Conservation (phyloP, 2,113 vertebrate species). For the Halcyon senegalensis region DNA sequence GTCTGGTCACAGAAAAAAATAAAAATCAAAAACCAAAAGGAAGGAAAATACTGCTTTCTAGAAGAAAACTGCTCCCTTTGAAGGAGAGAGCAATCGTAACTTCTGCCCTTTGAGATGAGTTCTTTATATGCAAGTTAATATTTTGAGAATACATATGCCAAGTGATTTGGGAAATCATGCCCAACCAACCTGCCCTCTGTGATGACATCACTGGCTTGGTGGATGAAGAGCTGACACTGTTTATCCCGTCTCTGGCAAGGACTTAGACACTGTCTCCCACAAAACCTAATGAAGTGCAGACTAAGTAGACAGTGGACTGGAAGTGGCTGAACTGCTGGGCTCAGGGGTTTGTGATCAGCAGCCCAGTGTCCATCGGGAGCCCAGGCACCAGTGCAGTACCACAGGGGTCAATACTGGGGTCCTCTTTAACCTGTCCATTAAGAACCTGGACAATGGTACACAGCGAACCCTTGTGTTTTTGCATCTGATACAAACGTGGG, state of each 20-base stretch:
- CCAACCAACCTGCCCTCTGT: background rate
- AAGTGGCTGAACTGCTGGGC: background rate
- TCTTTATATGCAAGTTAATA: background rate
- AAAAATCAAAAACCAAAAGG: background rate
- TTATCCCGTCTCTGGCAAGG: background rate
- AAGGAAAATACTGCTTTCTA: background rate
- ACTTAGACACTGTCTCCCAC: background rate
- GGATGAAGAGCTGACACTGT: background rate
- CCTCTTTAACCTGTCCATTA: background rate
- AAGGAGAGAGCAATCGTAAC: background rate
- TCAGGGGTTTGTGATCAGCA: background rate
- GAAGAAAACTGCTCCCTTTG: background rate
- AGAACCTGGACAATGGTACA: background rate
- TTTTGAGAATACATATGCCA: background rate
- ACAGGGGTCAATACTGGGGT: background rate
- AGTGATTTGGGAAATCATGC: background rate
- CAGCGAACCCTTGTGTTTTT: fast-evolving
- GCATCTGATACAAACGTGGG: fast-evolving
- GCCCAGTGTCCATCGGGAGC: background rate
- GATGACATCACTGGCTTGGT: background rate
- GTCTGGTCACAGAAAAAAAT: background rate
- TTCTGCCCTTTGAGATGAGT: background rate
- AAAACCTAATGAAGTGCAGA: fast-evolving
- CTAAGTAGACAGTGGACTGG: background rate
- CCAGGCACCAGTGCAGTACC: background rate